These are phyloP conservation scores for Zapus hudsonius DNA, from an alignment of 2,113 vertebrate species.

Conservation along the genomic window DNA sequence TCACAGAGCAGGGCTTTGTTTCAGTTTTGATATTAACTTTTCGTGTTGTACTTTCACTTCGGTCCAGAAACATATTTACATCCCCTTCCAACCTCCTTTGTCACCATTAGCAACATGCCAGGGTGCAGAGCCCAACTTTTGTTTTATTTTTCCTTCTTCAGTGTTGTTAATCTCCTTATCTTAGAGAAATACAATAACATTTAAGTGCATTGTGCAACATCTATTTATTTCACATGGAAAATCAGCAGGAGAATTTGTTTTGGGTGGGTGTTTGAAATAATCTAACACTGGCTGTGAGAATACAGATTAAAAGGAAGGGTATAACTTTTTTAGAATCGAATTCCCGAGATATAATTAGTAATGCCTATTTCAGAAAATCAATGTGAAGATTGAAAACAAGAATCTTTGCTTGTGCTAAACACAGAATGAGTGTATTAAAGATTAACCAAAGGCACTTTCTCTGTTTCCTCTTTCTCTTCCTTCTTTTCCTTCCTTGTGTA, in stretches of 20 bases:
- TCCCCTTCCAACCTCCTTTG: rapidly evolving
- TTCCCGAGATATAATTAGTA: background rate
- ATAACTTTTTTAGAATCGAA: background rate
- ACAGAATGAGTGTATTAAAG: background rate
- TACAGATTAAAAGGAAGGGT: background rate
- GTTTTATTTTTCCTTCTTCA: background rate
- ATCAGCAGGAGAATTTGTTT: background rate
- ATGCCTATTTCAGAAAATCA: background rate
- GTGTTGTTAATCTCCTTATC: background rate
- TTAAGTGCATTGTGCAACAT: background rate
- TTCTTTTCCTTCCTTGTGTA: background rate
- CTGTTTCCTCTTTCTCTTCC: background rate
- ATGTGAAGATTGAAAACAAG: background rate
- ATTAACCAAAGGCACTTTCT: background rate
- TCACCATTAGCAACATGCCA: background rate
- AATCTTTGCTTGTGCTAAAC: background rate
- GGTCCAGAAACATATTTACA: background rate
- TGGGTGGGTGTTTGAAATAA: background rate
- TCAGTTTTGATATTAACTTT: constrained; percentile 71
- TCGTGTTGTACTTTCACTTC: constrained; percentile 59
- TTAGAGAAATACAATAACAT: constrained; percentile 11
- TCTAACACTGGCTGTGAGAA: background rate
- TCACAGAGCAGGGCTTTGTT: constrained; percentile 83
- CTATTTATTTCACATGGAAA: background rate
- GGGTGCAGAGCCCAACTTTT: background rate